Conservation (phyloP, 2,797 vertebrate species). For the Pangasius djambal region DNA sequence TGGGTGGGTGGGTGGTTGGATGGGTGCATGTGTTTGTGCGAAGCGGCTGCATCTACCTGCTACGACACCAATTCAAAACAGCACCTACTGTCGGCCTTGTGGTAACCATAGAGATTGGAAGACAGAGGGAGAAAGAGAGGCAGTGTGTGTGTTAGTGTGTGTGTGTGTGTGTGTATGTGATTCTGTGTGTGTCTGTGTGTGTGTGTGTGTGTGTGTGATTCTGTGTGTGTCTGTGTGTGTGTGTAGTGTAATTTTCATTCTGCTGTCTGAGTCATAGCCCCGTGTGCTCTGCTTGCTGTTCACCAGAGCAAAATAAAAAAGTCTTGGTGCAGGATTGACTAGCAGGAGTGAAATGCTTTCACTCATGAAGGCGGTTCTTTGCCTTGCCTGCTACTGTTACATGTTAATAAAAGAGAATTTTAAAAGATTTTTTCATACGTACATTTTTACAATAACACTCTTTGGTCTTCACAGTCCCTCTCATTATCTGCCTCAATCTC, state of each 20-base stretch:
- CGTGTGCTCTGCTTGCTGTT: constrained; percentile 64
- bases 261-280: constrained; percentile 59
- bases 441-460: constrained; percentile 19
- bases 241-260: constrained; percentile 67
- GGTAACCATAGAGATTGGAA: constrained; percentile 59
- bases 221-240: constrained; percentile 50
- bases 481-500: constrained; percentile 18
- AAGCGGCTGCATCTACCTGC: constrained; percentile 40
- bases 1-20: constrained; percentile 50
- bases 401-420: constrained; percentile 7
- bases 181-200: constrained; percentile 43
- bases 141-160: constrained; percentile 54
- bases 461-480: constrained; percentile 40
- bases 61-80: constrained; percentile 55
- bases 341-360: constrained; percentile 16
- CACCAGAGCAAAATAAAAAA: constrained; percentile 43
- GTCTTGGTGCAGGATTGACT: constrained; percentile 38
- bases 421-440: neutral
- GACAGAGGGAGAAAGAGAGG: constrained; percentile 42
- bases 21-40: constrained; percentile 43
- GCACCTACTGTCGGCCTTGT: constrained; percentile 55
- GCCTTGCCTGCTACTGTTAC: neutral
- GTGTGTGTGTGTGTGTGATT: constrained; percentile 51
- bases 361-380: neutral
- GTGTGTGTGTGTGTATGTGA: constrained; percentile 49